Evolutionary conservation across 1,140 invertebrate species (phyloP), one percentile per base, ranked within the genome.

Genomic region (Telenomus remus): DNA sequence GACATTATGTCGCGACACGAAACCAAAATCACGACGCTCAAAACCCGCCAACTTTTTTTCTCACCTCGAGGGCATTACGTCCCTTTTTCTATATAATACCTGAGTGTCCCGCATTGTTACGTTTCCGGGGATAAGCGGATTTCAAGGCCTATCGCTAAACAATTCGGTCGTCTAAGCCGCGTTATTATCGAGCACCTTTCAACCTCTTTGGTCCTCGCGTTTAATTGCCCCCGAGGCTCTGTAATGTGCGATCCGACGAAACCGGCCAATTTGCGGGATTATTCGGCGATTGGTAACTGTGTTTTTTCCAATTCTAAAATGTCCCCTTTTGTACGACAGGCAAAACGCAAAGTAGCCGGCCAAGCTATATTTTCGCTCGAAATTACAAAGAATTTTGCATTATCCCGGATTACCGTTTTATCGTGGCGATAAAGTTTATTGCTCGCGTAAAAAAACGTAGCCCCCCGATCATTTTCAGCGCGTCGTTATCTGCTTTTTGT

Each of bases 101-200:
- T 43, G 42, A 27, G 15, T 19, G 9, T 8, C 19, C 4, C 15
- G 12, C 75, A 81, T 83, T 84, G 81, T 84, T 80, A n/a, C 80
- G 78, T 76, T 73, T 77, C 53, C 65, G 69, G 80, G n/a, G 80
- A 82, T 84, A 84, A 85, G 81, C 84, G 81, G 82, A 85, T 84
- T 84, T 84, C 65, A 71, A 75, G 13, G 42, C 44, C 80, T 54
- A 81, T 76, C 75, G 72, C 37, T 76, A 79, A 82, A 84, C 83
- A 82, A 83, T 43, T 34, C 61, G 69, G 19, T 6, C 19, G 1
- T 50, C 59, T 76, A 79, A 81, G 78, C 80, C 69, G 27, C 37
- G 34, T 54, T 53, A 69, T 75, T 75, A 65, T 64, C 60, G 37
- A 51, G 44, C 9, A 19, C 10, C 19, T 4, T 11, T 37, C 39